These are phyloP conservation scores for Petaurus breviceps DNA, from an alignment of 2,113 vertebrate species.

Conservation along the genomic window DNA sequence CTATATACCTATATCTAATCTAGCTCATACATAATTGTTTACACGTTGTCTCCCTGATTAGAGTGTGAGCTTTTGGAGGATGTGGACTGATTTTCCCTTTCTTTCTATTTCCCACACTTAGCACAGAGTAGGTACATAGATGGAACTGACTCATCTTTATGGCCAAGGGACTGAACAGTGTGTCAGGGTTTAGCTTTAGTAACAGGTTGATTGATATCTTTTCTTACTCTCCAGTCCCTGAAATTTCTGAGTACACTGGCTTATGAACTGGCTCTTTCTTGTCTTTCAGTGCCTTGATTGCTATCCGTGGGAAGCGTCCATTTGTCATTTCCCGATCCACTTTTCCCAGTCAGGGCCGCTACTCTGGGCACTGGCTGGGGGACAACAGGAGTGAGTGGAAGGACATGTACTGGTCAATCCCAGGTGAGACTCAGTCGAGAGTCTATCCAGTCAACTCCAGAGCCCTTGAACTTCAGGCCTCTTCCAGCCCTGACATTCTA, in stretches of 20 bases:
- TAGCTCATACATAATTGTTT: not conserved
- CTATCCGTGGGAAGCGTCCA: conserved; percentile 86
- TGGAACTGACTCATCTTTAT: not conserved
- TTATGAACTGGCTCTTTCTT: not conserved
- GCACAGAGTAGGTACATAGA: not conserved
- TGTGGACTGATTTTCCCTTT: not conserved
- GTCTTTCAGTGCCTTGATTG: conserved; percentile 86
- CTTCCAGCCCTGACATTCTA: not conserved
- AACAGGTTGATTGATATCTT: not conserved
- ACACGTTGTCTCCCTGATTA: not conserved
- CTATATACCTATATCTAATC: not conserved
- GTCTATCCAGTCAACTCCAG: not conserved
- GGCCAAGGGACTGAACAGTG: not conserved
- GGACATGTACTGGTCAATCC: conserved; percentile 89
- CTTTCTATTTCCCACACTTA: not conserved
- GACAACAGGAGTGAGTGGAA: conserved; percentile 93
- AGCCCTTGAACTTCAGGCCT: not conserved
- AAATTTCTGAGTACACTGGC: not conserved
- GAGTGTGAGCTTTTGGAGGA: not conserved
- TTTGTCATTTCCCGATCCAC: conserved; percentile 93
- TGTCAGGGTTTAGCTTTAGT: not conserved
- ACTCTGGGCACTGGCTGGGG: conserved; percentile 93
- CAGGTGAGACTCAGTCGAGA: conserved; percentile 78
- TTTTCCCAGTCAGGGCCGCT: conserved; percentile 91
- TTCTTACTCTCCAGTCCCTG: not conserved